Evolutionary conservation across 2,797 vertebrate species (phyloP), one percentile per base, ranked within the genome.

Genomic region (Sebastes miniatus): DNA sequence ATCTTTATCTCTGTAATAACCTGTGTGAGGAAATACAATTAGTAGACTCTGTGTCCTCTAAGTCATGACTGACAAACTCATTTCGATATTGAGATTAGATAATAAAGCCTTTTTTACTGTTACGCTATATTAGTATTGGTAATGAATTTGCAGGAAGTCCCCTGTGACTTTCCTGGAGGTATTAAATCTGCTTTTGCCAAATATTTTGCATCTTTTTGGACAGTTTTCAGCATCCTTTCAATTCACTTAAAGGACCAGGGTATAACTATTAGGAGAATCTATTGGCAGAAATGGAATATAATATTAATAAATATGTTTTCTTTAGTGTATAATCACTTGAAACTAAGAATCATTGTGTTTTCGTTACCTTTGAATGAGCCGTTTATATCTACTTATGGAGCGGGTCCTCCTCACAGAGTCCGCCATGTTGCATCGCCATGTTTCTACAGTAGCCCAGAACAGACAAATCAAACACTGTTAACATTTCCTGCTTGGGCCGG

Each of bases 21-120:
- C 79, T 79, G 76, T 27, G 54, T 57, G 16, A 84, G 69, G 69
- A 87, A 85, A 82, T 75, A 50, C 56, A 76, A 72, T 83, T 77
- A 81, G 58, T 77, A 27, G 32, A 54, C n/a, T 81, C 36, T 29
- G 20, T 64, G 10, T 75, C 22, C 62, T 77, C 39, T 24, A 50
- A 65, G 32, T 77, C 66, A 81, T 56, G 39, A 67, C 79, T 76
- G 81, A 80, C 85, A 76, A 71, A 66, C 62, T 83, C 47, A 84
- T 83, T 81, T 83, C 76, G 31, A 69, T 77, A 11, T 18, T 34
- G 20, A 71, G 52, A 77, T 79, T 76, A 80, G 36, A 76, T 76
- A 54, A 72, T 69, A 10, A 65, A 54, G 34, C 9, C 11, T 50
- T 22, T 25, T 67, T 76, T 57, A 72, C 25, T 72, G 20, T 65